phyloP scores from a whole-genome alignment of 2,113 vertebrate genomes.

The Amazona vittata region DNA sequence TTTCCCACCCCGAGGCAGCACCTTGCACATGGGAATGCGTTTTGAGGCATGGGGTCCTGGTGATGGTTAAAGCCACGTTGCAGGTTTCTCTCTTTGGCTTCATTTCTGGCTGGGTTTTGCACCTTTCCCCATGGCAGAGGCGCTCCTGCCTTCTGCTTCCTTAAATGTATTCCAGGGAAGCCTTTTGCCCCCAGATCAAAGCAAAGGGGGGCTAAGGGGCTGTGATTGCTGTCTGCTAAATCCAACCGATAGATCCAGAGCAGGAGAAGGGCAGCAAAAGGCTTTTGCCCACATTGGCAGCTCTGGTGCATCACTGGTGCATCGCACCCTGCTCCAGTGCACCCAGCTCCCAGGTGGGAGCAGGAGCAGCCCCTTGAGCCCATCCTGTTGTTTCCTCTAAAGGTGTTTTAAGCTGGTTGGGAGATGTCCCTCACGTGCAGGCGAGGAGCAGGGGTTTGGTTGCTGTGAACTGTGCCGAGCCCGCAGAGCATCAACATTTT shows the following conservation, averaged over 20 bases:
- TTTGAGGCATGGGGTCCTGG: not conserved
- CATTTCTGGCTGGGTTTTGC: not conserved
- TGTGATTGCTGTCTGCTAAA: not conserved
- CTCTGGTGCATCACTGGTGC: not conserved
- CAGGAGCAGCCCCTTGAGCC: not conserved
- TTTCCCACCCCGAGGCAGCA: not conserved
- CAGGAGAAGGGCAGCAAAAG: not conserved
- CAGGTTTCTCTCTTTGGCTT: not conserved
- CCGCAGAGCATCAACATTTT: not conserved
- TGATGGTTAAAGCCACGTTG: not conserved
- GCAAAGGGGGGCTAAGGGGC: not conserved
- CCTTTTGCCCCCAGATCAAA: not conserved
- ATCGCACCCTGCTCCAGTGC: fast-evolving
- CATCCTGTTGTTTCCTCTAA: not conserved
- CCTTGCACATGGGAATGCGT: fast-evolving
- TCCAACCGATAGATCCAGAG: not conserved
- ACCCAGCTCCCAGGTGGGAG: not conserved
- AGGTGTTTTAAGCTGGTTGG: not conserved
- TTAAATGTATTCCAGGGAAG: not conserved
- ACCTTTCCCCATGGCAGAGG: not conserved
- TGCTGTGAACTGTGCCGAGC: not conserved
- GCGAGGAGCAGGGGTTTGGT: not conserved
- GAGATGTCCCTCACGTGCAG: not conserved
- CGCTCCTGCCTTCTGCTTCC: not conserved
- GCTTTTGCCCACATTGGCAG: not conserved